Evolutionary conservation across 2,113 vertebrate genomes (phyloP).

Genomic region (Antidorcas marsupialis): DNA sequence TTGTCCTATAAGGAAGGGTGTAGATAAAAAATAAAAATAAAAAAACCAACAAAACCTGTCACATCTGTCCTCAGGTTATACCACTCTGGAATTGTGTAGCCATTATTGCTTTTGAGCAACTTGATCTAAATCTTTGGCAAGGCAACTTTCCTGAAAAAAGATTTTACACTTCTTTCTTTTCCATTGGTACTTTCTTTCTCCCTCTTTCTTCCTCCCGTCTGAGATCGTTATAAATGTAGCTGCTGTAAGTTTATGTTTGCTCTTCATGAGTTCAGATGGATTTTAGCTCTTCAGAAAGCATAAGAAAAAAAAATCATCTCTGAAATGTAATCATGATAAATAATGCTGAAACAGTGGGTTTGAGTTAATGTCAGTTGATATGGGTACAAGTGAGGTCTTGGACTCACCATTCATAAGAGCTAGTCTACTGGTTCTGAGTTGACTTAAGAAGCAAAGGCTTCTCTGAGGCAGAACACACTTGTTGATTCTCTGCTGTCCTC

Average conservation of each 20-base stretch:
- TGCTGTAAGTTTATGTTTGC: slow-evolving; percentile 2
- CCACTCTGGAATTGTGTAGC: background rate
- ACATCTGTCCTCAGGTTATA: background rate
- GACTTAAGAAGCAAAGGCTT: background rate
- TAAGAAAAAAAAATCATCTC: background rate
- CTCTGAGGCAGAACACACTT: background rate
- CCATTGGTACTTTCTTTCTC: background rate
- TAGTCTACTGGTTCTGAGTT: background rate
- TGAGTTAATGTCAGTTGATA: background rate
- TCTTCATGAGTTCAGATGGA: slow-evolving; percentile 9
- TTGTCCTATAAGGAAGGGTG: slow-evolving; percentile 3
- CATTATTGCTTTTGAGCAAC: background rate
- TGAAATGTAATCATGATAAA: background rate
- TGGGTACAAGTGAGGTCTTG: background rate
- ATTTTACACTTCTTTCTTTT: background rate
- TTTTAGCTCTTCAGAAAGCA: slow-evolving; percentile 27
- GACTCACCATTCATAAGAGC: background rate
- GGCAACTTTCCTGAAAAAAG: background rate
- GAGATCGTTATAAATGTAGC: background rate
- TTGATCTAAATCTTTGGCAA: background rate
- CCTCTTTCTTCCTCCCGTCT: background rate
- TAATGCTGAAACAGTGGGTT: background rate
- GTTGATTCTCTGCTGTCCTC: background rate
- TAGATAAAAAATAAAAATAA: background rate
- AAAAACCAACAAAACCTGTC: background rate